Conservation (phyloP, 2,113 vertebrate species). For the Rhabdomys dilectus region DNA sequence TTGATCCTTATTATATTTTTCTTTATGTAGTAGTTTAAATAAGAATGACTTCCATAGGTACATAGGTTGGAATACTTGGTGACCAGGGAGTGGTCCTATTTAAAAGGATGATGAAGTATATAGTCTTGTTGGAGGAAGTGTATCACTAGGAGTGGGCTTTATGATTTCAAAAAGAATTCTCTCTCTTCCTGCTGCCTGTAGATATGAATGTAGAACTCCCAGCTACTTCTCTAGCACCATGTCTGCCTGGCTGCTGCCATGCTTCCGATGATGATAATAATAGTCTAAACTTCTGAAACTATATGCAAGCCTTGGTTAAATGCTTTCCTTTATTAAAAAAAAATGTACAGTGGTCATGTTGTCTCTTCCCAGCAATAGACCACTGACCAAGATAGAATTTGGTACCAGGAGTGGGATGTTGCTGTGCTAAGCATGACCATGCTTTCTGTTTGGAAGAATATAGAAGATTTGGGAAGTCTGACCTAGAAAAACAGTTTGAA, state of each 20-base stretch:
- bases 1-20: slow-evolving; percentile 65
- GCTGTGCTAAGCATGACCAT: neutral
- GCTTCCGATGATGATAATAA: neutral
- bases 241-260: neutral
- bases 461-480: neutral
- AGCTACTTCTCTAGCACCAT: neutral
- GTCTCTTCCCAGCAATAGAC: neutral
- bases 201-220: neutral
- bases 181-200: neutral
- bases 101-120: neutral
- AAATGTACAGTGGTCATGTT: neutral
- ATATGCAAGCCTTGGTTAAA: neutral
- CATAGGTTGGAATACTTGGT: neutral
- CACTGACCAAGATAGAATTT: neutral
- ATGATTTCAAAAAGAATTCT: neutral
- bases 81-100: neutral
- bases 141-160: neutral
- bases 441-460: neutral
- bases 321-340: neutral
- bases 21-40: neutral
- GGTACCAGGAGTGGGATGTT: no score
- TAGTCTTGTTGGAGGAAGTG: neutral
- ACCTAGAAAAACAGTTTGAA: neutral
- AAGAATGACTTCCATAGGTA: neutral
- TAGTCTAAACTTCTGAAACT: neutral